Evolutionary conservation across 53 echinoderm and acorn worm species (phyloP), one percentile per base, ranked within the genome.

Genomic region (Glandiceps talaboti): DNA sequence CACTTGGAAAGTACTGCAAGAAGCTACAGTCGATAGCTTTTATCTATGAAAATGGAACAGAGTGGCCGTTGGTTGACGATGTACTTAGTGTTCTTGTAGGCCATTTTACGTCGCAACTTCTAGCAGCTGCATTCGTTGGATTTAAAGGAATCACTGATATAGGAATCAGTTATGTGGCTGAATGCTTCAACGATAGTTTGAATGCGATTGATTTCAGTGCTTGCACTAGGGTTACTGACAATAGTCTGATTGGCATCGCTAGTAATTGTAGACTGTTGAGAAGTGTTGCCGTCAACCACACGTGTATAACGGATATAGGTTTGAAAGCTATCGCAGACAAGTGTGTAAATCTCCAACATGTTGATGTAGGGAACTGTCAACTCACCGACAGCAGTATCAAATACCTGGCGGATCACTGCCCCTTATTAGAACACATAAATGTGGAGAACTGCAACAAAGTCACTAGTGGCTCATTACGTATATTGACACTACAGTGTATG

Each of bases 351-450:
- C 76, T 85, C 1, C 33, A 79, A 0, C 75, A 25, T 26, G 28
- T 85, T 29, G 85, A 85, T 32, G 85, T 85, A 30, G 85, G 85
- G 1, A 80, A 85, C 76, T 85, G 85, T 75, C 74, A 80, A 27
- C 79, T 85, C 28, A 85, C 85, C 1, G 85, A 85, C 33, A 76
- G 45, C 27, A 80, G 85, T 29, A 85, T 85, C 26, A 79, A 80
- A 6, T 75, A 75, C 30, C 76, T 85, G 30, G 85, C 80, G 30
- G 74, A 75, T 29, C 80, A 79, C 85, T 85, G 85, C 30, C 85
- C 33, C 79, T 79, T 80, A 25, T 80, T 85, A 26, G 85, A 85
- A 33, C 75, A 79, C 0, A 85, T 85, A 27, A 85, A 45, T 75
- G 85, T 85, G 25, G 85, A 85, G 32, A 79, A 85, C 30, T 85